Evolutionary conservation across 2,888 invertebrate species (phyloP).

Genomic region (Plagodis pulveraria): DNA sequence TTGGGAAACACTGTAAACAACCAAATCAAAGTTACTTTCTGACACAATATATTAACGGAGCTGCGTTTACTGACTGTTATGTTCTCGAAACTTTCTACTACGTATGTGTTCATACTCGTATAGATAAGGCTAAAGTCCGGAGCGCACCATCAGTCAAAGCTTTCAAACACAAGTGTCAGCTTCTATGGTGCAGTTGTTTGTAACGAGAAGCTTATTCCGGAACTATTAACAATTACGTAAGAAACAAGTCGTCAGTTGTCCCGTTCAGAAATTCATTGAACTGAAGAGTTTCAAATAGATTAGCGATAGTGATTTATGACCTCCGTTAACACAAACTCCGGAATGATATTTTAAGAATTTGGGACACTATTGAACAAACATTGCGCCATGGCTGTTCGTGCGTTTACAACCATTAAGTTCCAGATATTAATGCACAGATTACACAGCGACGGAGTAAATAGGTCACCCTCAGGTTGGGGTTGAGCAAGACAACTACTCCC

Average conservation of each 20-base stretch:
- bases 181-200: slow-evolving; percentile 35
- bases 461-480: slow-evolving; percentile 61
- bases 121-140: slow-evolving; percentile 37
- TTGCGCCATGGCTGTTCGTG: slow-evolving; percentile 39
- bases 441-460: slow-evolving; percentile 57
- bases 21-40: slow-evolving; percentile 23
- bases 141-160: slow-evolving; percentile 41
- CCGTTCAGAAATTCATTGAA: slow-evolving; percentile 27
- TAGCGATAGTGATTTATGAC: slow-evolving; percentile 29
- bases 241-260: slow-evolving; percentile 16
- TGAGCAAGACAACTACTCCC: slow-evolving; percentile 64
- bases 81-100: slow-evolving; percentile 49
- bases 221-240: slow-evolving; percentile 41
- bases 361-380: slow-evolving; percentile 53
- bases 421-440: slow-evolving; percentile 63
- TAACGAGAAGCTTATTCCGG: slow-evolving; percentile 46
- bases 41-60: background rate
- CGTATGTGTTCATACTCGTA: slow-evolving; percentile 30
- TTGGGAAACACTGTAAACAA: slow-evolving; percentile 34
- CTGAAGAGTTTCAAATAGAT: slow-evolving; percentile 24
- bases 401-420: slow-evolving; percentile 51
- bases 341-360: slow-evolving; percentile 41
- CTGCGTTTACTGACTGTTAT: slow-evolving; percentile 35
- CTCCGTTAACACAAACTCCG: slow-evolving; percentile 20
- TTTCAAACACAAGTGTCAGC: slow-evolving; percentile 37